A percentile compares a stretch with the other conserved stretches of the same genome.
These are phyloP conservation scores for Zaprionus camerounensis DNA, from an alignment of 1,140 invertebrate genomes.

Conservation along the genomic window DNA sequence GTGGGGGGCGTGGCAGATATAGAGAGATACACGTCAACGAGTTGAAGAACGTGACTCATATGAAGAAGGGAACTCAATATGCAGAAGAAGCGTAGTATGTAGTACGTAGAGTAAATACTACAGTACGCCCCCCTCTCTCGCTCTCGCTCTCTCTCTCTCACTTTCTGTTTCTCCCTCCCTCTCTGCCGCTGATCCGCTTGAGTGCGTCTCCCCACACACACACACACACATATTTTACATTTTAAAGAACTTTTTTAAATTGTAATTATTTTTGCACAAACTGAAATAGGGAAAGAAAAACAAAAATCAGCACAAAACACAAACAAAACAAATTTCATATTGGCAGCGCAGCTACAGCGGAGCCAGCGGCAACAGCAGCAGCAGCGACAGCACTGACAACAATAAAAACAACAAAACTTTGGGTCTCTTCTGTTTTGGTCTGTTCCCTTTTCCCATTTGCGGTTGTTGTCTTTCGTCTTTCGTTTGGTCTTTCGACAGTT, in stretches of 20 bases:
- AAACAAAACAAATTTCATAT: conserved; percentile 47
- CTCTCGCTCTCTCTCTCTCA: too few relatives aligned
- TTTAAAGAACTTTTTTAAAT: conserved; percentile 11
- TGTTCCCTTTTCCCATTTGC: conserved; percentile 10
- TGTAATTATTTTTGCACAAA: conserved; percentile 38
- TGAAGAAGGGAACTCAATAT: not conserved
- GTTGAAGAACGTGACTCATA: not conserved
- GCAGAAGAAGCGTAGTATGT: not conserved
- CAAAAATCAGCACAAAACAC: conserved; percentile 35
- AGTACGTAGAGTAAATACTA: not conserved
- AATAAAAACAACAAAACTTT: conserved; percentile 23
- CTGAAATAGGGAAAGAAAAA: conserved; percentile 19
- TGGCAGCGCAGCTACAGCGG: conserved; percentile 17
- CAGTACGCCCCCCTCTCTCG: not conserved
- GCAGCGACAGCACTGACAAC: conserved; percentile 14
- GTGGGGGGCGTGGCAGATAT: not conserved
- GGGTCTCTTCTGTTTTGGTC: conserved; percentile 1
- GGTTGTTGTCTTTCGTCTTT: conserved; percentile 8
- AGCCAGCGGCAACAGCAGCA: conserved; percentile 44
- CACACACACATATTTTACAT: not conserved
- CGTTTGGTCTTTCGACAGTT: conserved; percentile 14
- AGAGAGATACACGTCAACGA: not conserved
- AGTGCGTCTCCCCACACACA: not conserved
- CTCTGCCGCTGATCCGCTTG: not conserved
- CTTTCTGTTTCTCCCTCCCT: not conserved